Evolutionary conservation across 2,113 vertebrate genomes (phyloP).

Genomic region (Tragulus kanchil): DNA sequence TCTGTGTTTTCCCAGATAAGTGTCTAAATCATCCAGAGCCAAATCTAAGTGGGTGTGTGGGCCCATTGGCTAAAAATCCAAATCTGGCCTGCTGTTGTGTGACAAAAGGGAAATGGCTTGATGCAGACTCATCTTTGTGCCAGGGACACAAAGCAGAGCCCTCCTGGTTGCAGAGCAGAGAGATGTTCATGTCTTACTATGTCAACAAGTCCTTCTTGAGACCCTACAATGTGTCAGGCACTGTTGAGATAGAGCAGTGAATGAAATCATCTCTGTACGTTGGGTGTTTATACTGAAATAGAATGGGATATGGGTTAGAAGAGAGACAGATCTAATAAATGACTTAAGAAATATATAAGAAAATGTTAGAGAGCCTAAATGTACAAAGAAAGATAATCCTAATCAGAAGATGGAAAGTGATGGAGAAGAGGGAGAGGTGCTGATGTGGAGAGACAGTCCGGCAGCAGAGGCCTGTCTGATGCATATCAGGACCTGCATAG

Average conservation of each 20-base stretch:
- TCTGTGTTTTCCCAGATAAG: background rate
- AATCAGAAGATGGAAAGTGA: background rate
- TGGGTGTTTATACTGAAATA: background rate
- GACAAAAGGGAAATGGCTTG: background rate
- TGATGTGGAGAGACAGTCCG: background rate
- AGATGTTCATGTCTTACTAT: background rate
- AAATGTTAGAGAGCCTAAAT: background rate
- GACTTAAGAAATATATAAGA: background rate
- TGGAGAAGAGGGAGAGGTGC: background rate
- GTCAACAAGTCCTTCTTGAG: background rate
- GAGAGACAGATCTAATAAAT: background rate
- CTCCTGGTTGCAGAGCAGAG: too few relatives aligned
- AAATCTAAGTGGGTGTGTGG: background rate
- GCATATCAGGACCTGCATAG: background rate
- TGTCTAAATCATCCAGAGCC: background rate
- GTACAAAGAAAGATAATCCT: background rate
- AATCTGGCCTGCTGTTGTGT: background rate
- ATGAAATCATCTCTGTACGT: background rate
- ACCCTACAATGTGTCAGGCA: background rate
- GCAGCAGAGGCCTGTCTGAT: background rate
- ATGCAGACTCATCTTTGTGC: background rate
- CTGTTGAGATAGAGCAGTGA: background rate
- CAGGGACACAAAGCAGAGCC: background rate
- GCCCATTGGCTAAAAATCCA: background rate
- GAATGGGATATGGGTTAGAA: background rate